phyloP scores from a whole-genome alignment of 2,797 vertebrate species.

The Danio choprae region DNA sequence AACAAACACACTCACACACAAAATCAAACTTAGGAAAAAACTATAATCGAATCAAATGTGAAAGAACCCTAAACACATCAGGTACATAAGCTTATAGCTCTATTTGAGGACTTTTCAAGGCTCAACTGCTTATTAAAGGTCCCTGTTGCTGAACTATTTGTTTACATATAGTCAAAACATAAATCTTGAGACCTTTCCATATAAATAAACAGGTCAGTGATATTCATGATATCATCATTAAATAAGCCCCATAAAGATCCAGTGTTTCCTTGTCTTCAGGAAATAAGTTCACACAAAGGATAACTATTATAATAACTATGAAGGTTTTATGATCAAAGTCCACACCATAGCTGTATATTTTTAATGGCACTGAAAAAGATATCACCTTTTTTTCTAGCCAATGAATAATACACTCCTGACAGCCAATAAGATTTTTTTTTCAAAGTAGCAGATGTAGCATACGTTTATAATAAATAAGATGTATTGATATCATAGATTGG shows the following conservation, averaged over 20 bases:
- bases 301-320: background rate
- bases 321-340: background rate
- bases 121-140: slow-evolving; percentile 19
- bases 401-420: background rate
- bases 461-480: no score
- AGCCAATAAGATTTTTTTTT: background rate
- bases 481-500: no score
- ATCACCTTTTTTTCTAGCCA: background rate
- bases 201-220: slow-evolving; percentile 16
- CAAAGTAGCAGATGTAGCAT: no score
- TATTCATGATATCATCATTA: no score
- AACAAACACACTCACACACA: no score
- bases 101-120: background rate
- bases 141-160: background rate
- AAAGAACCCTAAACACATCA: background rate
- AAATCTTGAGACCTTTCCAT: slow-evolving; percentile 62
- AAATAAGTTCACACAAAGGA: slow-evolving; percentile 1
- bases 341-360: background rate
- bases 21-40: no score
- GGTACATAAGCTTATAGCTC: background rate
- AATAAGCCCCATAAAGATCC: no score
- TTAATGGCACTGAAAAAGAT: background rate
- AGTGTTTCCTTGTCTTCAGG: background rate
- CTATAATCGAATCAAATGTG: no score
- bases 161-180: slow-evolving; percentile 14